Evolutionary conservation across 2,888 invertebrate species (phyloP).

Genomic region (Eumerus sabulonum): DNA sequence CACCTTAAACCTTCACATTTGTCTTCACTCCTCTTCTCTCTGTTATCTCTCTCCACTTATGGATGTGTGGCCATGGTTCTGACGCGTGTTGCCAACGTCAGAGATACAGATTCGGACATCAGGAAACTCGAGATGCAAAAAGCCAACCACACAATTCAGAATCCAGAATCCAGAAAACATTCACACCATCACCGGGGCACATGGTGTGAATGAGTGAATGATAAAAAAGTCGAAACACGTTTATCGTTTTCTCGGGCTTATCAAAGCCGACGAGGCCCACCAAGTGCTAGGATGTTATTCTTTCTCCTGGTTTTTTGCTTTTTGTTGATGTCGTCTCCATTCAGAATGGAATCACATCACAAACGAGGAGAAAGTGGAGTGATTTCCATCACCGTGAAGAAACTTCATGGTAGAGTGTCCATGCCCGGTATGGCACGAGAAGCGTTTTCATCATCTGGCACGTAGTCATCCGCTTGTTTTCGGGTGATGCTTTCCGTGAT

Average conservation of each 20-base stretch:
- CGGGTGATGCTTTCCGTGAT: constrained; percentile 43
- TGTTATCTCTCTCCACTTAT: neutral
- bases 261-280: constrained; percentile 47
- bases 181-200: neutral
- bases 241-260: constrained; percentile 47
- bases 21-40: constrained; percentile 3
- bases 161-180: neutral
- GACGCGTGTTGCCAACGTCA: constrained; percentile 19
- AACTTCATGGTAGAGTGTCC: constrained; percentile 32
- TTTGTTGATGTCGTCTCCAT: too few species aligned
- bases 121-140: constrained; percentile 24
- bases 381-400: constrained; percentile 8
- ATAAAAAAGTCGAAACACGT: constrained; percentile 65
- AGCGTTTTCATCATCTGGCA: constrained; percentile 32
- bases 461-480: constrained; percentile 27
- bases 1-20: constrained; percentile 49
- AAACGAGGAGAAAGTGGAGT: constrained; percentile 60
- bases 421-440: neutral
- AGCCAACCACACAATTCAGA: too few species aligned
- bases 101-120: constrained; percentile 58
- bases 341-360: constrained; percentile 35
- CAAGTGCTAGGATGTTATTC: constrained; percentile 60
- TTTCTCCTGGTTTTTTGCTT: too few species aligned
- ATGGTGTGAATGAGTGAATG: constrained; percentile 1
- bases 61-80: constrained; percentile 17